Evolutionary conservation across 2,797 vertebrate species (phyloP), one percentile per base, ranked within the genome.

Genomic region (Triplophysa bombifrons): DNA sequence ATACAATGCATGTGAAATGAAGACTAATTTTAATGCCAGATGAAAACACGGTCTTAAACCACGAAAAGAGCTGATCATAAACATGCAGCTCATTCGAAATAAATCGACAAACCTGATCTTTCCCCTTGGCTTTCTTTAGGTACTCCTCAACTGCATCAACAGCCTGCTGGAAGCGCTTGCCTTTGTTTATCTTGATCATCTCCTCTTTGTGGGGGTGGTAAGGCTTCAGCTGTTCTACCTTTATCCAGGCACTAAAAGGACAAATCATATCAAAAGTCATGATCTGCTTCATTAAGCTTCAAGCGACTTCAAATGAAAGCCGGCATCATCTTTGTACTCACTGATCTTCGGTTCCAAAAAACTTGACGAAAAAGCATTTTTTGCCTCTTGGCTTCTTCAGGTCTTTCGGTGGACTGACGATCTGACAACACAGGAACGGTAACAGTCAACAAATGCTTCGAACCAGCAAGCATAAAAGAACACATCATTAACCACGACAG

Each of bases 311-410:
- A 11, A 25, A 6, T 56, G 3, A 30, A 46, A 3, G 20, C 38
- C 4, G 7, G 14, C 17, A 6, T 7, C 3, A 12, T 50, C 0
- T 5, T 14, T 48, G 56, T 92, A 96, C 98, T 94, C 91, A 99
- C 98, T 99, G 98, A 90, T 99, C 98, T 94, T 99, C 98, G 79
- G 98, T 99, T 88, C 98, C 98, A 91, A 99, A 99, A 92, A 99
- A 99, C 86, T 99, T 99, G 78, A 99, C 97, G 89, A 99, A 99
- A 90, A 98, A 98, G 88, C 96, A 99, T 92, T 99, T 99, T 88
- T 99, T 99, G 74, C 97, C 98, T 83, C 97, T 93, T 48, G 98
- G 97, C 85, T 99, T 99, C 89, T 99, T 99, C 90, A 99, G 89
- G 87, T 99, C 98, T 91, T 99, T 99, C 58, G 98, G 98, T 44